Base-by-base conservation (phyloP, 2,888 invertebrate species). In the Andrena flavipes region DNA sequence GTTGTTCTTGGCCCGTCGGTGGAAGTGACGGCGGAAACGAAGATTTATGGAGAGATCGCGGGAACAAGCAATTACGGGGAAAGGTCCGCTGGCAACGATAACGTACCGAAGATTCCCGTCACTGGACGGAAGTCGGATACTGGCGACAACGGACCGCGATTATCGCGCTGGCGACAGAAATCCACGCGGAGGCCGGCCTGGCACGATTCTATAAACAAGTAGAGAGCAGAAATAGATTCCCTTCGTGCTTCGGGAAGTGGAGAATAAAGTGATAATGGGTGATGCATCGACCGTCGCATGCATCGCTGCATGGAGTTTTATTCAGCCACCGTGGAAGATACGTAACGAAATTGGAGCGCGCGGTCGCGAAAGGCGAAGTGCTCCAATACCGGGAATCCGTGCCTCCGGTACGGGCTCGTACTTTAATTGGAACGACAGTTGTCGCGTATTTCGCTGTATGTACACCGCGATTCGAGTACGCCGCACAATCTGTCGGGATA, bases 261-360 rank as follows among this genome's bases (percentile, higher is more conserved):
- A 10, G n/a, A 20, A 8, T 6, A 5, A 20, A 35, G 48, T 35
- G 69, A 77, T 79, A 64, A 70, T 23, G n/a, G 59, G 48, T 64
- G 70, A 80, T 65, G 30, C 42, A 70, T 70, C 30, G 64, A 26
- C n/a, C 2, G 5, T 10, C 10, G 69, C 35, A 56, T 60, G 51
- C 23, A 30, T 20, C 30, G 23, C 6, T 2, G 35, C 16, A 10
- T 8, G n/a, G 35, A 13, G 23, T 35, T 2, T 6, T 35, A 64
- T 29, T n/a, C 69, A 23, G 33, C 33, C 54, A 8, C 1, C 30
- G 51, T 30, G 65, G 30, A 29, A 20, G n/a, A 23, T 23, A 26
- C 23, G 23, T 56, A 26, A 56, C 23, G 10, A 23, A 56, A 23
- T 56, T 4, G 23, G 23, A 23, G 10, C 8, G 23, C 10, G 23